Conservation (phyloP, 2,113 vertebrate genomes). For the Gobio gobio region DNA sequence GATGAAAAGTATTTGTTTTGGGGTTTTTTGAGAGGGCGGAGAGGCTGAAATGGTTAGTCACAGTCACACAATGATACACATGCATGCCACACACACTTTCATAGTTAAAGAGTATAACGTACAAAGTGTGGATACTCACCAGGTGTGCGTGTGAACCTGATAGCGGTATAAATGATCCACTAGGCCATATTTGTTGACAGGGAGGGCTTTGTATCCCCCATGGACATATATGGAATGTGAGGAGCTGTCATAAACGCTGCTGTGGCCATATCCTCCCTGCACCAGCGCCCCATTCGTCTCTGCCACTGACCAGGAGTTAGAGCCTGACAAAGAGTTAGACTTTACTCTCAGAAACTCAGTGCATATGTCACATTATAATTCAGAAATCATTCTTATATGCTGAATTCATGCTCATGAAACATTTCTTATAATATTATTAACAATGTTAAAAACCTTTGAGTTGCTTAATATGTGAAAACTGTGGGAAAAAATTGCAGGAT, state of each 20-base stretch:
- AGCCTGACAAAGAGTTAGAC: conserved; percentile 67
- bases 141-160: conserved; percentile 79
- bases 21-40: background rate
- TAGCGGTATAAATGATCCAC: conserved; percentile 90
- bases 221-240: conserved; percentile 84
- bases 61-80: background rate
- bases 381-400: too few species aligned
- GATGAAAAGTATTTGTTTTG: background rate
- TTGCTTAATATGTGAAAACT: too few species aligned
- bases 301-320: conserved; percentile 82
- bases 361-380: background rate
- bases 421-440: too few species aligned
- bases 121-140: conserved; percentile 73
- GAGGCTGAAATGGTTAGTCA: background rate
- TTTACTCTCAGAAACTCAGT: background rate
- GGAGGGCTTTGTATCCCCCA: conserved; percentile 89
- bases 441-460: too few species aligned
- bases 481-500: too few species aligned
- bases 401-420: too few species aligned
- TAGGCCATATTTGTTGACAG: conserved; percentile 87
- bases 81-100: background rate
- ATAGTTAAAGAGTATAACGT: background rate
- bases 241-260: conserved; percentile 83
- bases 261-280: conserved; percentile 90
- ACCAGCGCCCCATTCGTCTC: conserved; percentile 82